A percentile compares a stretch with the other conserved stretches of the same genome.
Conservation (phyloP, 2,113 vertebrate genomes). For the Pachyramphus minor region DNA sequence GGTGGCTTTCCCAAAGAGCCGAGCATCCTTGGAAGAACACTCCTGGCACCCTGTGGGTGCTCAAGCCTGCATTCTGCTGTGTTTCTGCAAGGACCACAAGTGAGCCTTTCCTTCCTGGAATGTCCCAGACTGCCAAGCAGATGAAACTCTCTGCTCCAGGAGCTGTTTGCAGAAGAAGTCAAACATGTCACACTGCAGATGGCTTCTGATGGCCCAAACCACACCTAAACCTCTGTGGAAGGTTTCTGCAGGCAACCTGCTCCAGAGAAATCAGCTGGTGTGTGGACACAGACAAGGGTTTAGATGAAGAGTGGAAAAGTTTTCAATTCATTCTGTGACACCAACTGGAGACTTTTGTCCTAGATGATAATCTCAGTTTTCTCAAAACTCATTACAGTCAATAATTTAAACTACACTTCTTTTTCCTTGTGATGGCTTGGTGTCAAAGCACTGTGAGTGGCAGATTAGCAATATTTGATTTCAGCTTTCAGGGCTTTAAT, state of each 20-base stretch:
- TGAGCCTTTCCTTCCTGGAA: not conserved
- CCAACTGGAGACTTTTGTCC: not conserved
- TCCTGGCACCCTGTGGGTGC: not conserved
- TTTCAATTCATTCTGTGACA: not conserved
- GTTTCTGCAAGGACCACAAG: not conserved
- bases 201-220: not conserved
- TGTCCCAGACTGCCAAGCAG: not conserved
- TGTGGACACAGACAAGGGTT: not conserved
- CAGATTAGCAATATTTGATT: not conserved
- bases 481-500: not conserved
- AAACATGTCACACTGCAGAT: rapidly evolving
- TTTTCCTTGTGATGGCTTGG: not conserved
- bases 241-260: not conserved
- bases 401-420: not conserved
- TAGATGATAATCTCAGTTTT: not conserved
- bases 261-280: not conserved
- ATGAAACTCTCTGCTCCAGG: not conserved
- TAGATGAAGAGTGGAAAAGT: not conserved
- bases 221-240: not conserved
- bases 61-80: not conserved
- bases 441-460: not conserved
- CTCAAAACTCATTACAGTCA: not conserved
- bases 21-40: not conserved
- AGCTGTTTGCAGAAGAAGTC: not conserved
- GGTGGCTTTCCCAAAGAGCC: not conserved